Evolutionary conservation across 2,888 invertebrate genomes (phyloP), one percentile per base, ranked within the genome.

Genomic region (Melinaea marsaeus): DNA sequence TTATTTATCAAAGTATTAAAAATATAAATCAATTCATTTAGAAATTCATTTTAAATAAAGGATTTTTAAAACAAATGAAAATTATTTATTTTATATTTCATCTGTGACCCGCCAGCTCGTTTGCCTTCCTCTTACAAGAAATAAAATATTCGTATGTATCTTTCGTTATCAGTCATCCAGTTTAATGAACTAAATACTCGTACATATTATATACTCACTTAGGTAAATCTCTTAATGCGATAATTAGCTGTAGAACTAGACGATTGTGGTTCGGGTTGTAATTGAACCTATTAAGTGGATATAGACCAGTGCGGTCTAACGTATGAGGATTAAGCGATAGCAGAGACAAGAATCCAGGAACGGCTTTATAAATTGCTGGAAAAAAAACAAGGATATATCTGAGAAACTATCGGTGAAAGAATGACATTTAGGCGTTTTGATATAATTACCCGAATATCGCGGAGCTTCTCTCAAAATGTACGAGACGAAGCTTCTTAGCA

Each of bases 211-310:
- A 37, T 46, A 76, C 87, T 83, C 79, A 91, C 91, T 84, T 90
- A 1, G 93, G 93, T 61, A 93, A 79, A 74, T 92, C 86, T 72
- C 89, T 83, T 60, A 93, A 77, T 7, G 93, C 93, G 67, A 87
- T 81, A 57, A 93, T 84, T 61, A 93, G 75, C 69, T 92, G 87
- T 66, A 92, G 77, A 4, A 91, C 87, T 63, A 92, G 84, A 13
- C 89, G 85, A 71, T 91, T 86, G 59, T 88, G 75, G 65, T 90
- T 88, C 2, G 81, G 80, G 68, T 91, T 91, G 62, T 81, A 81
- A 67, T 82, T 83, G 65, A 90, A 91, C 63, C 79, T 77, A 51
- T 90, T 83, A 32, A 85, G 66, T 0, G 87, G 79, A 64, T 91
- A 85, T 58, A 93, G 75, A n/a, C 88, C 90, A 51, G 90, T 84